Evolutionary conservation across 2,113 vertebrate species (phyloP).

Genomic region (Phrynocephalus versicolor): DNA sequence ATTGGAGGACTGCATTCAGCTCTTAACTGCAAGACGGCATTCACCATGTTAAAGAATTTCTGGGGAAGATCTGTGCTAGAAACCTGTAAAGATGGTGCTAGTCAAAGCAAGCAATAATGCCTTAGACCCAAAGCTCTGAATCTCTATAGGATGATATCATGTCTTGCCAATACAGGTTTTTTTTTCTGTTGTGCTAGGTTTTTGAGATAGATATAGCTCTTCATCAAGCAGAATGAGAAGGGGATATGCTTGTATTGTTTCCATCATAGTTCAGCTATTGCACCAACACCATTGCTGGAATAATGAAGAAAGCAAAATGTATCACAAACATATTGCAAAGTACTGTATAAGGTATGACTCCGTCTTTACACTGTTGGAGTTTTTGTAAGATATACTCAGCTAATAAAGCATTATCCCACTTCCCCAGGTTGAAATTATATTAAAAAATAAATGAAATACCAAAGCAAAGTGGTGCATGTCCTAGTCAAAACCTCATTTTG

Average conservation of each 20-base stretch:
- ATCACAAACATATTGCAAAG: not conserved
- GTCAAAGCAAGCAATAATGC: not conserved
- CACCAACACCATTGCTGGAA: fast-evolving
- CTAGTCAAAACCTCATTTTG: slow-evolving; percentile 65
- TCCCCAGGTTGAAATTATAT: slow-evolving; percentile 29
- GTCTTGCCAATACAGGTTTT: too few species aligned
- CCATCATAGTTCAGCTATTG: not conserved
- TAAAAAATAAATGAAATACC: slow-evolving; percentile 51
- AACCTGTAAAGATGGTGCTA: not conserved
- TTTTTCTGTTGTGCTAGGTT: not conserved
- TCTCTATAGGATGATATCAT: too few species aligned
- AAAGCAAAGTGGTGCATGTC: slow-evolving; percentile 57
- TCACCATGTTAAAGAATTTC: not conserved
- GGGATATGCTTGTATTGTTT: not conserved
- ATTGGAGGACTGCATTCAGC: too few species aligned
- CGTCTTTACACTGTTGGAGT: not conserved
- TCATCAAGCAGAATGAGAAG: not conserved
- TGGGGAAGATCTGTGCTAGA: not conserved
- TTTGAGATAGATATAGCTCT: not conserved
- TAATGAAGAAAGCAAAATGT: fast-evolving
- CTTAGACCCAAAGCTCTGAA: too few species aligned
- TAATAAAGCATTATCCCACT: slow-evolving; percentile 37
- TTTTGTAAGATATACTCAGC: slow-evolving; percentile 11
- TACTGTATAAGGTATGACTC: not conserved
- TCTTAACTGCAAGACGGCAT: too few species aligned